Base-by-base conservation (phyloP, 1,140 invertebrate species). In the Drosophila takahashii region DNA sequence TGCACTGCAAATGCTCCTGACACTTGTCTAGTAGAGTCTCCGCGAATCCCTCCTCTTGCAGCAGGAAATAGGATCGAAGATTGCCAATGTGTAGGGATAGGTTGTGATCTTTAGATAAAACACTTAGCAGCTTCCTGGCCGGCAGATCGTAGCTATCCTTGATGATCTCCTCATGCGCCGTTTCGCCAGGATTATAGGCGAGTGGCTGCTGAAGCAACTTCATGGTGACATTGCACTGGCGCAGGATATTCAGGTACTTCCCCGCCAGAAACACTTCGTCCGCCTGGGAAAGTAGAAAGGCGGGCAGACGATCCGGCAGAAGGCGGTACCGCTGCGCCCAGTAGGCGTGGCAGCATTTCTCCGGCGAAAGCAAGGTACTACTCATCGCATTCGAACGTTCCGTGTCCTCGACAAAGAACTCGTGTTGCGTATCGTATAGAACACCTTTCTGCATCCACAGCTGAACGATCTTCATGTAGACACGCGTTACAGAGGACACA, bases 391-490 rank as follows among this genome's bases (percentile, higher is more conserved):
- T 67, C 7, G 64, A 27, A 0, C 41, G 36, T 13, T 72, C 74
- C 5, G 59, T 69, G 42, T 89, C 84, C 61, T 90, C 76, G 0
- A 89, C 57, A 1, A 80, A 89, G 29, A 89, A 89, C 47, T 89
- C 85, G 1, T 47, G 26, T 0, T 67, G 60, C 0, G 48, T 9
- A 22, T 89, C 84, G 48, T 80, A 79, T 7, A 89, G 36, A 0
- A 84, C 45, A 0, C 84, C 84, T 44, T 90, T 84, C 26, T 89
- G 84, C 0, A 56, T 84, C 84, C 84, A 89, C 11, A 84, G 15
- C 36, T 89, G 85, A 7, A 89, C 85, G 26, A 90, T 80, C 16
- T 89, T 89, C 84, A 89, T 90, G 29, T 89, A 89, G n/a, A 50
- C 32, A 2, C 56, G 34, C 0, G 72, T 54, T 0, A 79, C 69